Base-by-base conservation (phyloP, 2,888 invertebrate species). In the Plemyria rubiginata region DNA sequence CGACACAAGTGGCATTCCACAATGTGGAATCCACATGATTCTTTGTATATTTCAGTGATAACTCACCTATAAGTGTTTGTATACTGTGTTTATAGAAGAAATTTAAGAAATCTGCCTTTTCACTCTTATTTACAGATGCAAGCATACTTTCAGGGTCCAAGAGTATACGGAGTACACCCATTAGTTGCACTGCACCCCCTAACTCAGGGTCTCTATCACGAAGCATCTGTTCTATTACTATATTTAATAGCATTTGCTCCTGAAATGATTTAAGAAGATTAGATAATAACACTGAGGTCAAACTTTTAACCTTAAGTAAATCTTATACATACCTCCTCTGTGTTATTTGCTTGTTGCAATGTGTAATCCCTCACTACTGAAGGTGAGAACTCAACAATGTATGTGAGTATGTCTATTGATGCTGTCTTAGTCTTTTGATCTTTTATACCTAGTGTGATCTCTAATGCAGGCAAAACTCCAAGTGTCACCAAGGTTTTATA, bases 81-180 rank as follows among this genome's bases (percentile, higher is more conserved):
- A 99, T 98, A 93, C 98, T 98, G 91, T 98, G 97, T 88, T 98
- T 99, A 93, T 99, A 99, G 93, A 99, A 99, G 90, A 99, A 98
- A 88, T 97, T 97, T 60, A 99, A 94, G 88, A 99, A 99, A 88
- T 99, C 99, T 15, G 98, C 97, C 90, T 99, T 99, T 93, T 99
- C 99, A 61, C 98, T 97, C 91, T 98, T 98, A 88, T 97, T 98
- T 58, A 96, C 95, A 58, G 97, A 96, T 61, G 97, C 96, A 70
- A 99, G 93, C 99, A 99, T 99, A 87, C 99, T 99, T 87, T 99
- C 99, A 7, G 99, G 99, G 88, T 99, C 99, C 54, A 99, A 94
- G 38, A 99, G 93, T 74, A 99, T 95, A 81, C 98, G 95, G 43
- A 99, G 93, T 57, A 99, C 98, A 60, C 98, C 98, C 95, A 98